Evolutionary conservation across 2,113 vertebrate genomes (phyloP).

Genomic region (Chaetorhynchus papuensis): DNA sequence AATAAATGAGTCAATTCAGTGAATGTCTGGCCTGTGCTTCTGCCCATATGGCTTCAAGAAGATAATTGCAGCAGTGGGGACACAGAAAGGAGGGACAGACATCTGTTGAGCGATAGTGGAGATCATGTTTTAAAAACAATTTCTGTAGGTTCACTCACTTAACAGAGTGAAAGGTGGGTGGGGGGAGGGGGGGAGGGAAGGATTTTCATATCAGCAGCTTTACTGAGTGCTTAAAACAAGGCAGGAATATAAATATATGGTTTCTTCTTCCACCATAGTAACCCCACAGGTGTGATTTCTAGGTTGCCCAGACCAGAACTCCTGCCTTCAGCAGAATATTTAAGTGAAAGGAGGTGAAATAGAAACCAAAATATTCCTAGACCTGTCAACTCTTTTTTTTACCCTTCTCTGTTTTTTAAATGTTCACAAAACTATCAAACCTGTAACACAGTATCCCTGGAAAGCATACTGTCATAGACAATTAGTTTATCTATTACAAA

Average conservation of each 20-base stretch:
- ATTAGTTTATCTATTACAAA: not conserved
- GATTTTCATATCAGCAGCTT: not conserved
- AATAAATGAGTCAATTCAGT: slow-evolving; percentile 27
- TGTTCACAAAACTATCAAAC: not conserved
- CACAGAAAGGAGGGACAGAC: not conserved
- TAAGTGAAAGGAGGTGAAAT: not conserved
- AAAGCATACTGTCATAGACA: not conserved
- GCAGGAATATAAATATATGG: not conserved
- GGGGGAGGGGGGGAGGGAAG: too few relatives aligned
- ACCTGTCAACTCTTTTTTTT: fast-evolving
- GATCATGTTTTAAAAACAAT: not conserved
- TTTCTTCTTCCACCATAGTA: not conserved
- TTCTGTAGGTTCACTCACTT: not conserved
- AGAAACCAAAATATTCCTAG: not conserved
- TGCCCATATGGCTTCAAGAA: not conserved
- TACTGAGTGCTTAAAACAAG: not conserved
- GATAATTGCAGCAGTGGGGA: not conserved
- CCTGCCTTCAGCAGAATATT: not conserved
- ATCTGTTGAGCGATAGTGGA: not conserved
- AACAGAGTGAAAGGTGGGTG: not conserved
- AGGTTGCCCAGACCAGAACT: not conserved
- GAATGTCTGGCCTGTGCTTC: not conserved
- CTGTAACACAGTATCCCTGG: not conserved
- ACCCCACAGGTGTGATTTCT: not conserved
- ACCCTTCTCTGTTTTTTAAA: not conserved